phyloP scores from a whole-genome alignment of 2,888 invertebrate species.

The Aphodius sticticus region DNA sequence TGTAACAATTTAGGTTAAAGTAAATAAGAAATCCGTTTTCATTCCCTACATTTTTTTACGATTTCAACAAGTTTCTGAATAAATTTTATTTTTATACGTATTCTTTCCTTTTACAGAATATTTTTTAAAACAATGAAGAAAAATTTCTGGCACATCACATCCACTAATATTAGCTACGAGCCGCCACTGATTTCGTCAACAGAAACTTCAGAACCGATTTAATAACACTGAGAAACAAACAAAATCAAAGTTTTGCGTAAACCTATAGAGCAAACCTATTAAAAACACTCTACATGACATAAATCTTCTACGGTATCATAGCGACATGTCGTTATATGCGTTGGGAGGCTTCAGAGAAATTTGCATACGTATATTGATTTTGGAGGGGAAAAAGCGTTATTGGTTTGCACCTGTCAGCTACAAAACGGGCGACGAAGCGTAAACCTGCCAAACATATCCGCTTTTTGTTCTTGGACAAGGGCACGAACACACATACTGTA shows the following conservation, averaged over 20 bases:
- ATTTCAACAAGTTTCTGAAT: too few species aligned
- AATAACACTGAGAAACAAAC: too few species aligned
- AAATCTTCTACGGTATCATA: not conserved
- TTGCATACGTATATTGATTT: slow-evolving; percentile 4
- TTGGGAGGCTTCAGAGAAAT: not conserved
- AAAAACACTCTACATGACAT: not conserved
- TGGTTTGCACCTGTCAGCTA: slow-evolving; percentile 4
- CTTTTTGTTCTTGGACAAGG: not conserved
- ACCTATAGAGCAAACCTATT: not conserved
- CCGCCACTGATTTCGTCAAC: too few species aligned
- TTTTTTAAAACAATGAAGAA: too few species aligned
- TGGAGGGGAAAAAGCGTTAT: not conserved
- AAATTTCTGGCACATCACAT: too few species aligned
- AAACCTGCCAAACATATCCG: not conserved
- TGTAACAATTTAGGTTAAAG: too few species aligned
- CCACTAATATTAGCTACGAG: too few species aligned
- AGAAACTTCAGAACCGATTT: too few species aligned
- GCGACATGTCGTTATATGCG: not conserved
- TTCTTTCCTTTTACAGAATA: too few species aligned
- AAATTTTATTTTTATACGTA: too few species aligned
- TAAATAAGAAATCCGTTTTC: too few species aligned
- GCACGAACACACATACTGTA: not conserved
- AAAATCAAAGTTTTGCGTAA: not conserved
- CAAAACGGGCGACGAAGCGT: not conserved
- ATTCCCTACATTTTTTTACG: too few species aligned